These are phyloP conservation scores for Orius insidiosus DNA, from an alignment of 1,140 invertebrate genomes.

Conservation along the genomic window DNA sequence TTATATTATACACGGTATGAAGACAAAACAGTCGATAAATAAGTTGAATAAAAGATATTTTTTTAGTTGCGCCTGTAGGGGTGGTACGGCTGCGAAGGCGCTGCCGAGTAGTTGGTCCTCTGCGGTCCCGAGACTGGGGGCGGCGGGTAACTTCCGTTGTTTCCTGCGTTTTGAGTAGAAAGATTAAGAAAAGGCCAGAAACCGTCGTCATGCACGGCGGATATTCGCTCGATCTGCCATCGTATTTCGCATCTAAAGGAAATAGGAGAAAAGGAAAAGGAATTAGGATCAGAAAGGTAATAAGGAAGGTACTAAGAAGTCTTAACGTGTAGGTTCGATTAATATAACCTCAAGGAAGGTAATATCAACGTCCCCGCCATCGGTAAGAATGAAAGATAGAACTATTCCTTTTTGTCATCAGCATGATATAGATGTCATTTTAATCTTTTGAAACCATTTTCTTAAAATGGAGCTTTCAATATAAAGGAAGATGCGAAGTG, in stretches of 20 bases:
- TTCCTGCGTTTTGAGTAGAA: constrained; percentile 7
- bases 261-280: constrained; percentile 8
- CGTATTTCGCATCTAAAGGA: not conserved
- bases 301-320: no score
- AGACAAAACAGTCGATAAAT: no score
- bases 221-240: constrained; percentile 9
- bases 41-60: no score
- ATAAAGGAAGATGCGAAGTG: constrained; percentile 9
- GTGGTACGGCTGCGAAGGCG: constrained; percentile 17
- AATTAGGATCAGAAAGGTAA: not conserved
- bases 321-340: no score
- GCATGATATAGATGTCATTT: no score
- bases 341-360: no score
- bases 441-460: no score
- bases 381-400: no score
- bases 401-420: no score
- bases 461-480: not conserved
- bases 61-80: constrained; percentile 20
- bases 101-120: constrained; percentile 16
- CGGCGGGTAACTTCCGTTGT: constrained; percentile 6
- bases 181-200: constrained; percentile 12
- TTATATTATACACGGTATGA: no score
- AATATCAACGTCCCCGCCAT: no score
- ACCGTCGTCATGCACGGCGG: constrained; percentile 14
- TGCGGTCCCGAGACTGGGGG: constrained; percentile 18